Evolutionary conservation across 2,797 vertebrate genomes (phyloP), one percentile per base, ranked within the genome.

Genomic region (Dryobates pubescens): DNA sequence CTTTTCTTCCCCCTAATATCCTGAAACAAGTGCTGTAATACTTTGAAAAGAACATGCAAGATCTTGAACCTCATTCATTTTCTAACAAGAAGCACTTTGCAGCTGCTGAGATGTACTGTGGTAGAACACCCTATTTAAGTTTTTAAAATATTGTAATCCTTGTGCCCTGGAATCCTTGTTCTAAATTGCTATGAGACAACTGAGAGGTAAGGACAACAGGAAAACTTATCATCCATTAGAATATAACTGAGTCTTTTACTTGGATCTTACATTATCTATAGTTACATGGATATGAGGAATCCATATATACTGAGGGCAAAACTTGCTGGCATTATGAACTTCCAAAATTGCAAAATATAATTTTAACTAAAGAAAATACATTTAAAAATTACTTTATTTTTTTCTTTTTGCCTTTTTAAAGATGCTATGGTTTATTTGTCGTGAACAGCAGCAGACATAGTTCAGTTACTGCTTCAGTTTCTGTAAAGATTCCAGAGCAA

Each of bases 11-110:
- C 16, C 41, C 16, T 17, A 88, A 47, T 83, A 86, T 89, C 47
- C 76, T 67, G 72, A 94, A 29, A 27, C 26, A 30, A 81, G 47
- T 32, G 22, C 4, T 4, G 10, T 41, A 77, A 36, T 71, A 65
- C 63, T 93, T 96, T 61, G 59, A 89, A 82, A 34, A 81, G 29
- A 81, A 83, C 63, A 78, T 67, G 17, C 59, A 88, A 89, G 63
- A 93, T 36, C 63, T 88, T 81, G 82, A 88, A 59, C 67, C 88
- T 75, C 24, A 65, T 87, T 92, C 19, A 15, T 92, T 84, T 94
- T 63, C 73, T 83, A 41, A 36, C 43, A 87, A 74, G 38, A 75
- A n/a, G 9, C 41, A 63, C 12, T 10, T 20, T 18, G 32, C 4
- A 30, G 23, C 24, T 82, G 27, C 54, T 32, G 38, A 89, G 23